Conservation (phyloP, 2,888 invertebrate species). For the Plusia festucae region DNA sequence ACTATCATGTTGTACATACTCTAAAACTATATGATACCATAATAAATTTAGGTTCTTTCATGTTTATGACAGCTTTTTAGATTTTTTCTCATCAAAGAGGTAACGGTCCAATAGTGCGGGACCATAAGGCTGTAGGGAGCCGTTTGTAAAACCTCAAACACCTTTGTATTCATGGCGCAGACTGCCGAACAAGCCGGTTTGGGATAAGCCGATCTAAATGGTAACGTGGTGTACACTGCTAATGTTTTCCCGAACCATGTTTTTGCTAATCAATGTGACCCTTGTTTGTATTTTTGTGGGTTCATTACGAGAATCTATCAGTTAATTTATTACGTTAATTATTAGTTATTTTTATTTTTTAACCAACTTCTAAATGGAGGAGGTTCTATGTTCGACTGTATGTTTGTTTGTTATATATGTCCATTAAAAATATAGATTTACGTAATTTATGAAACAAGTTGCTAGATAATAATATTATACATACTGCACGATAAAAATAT, state of each 20-base stretch:
- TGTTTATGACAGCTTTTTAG: constrained; percentile 22
- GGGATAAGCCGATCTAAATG: constrained; percentile 65
- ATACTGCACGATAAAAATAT: no score
- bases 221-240: constrained; percentile 57
- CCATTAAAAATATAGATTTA: no score
- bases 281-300: constrained; percentile 37
- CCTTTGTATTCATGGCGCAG: constrained; percentile 66
- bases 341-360: not conserved
- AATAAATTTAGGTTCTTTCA: constrained; percentile 14
- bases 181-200: constrained; percentile 58
- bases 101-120: constrained; percentile 43
- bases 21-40: no score
- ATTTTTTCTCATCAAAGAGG: constrained; percentile 25
- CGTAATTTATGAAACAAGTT: no score
- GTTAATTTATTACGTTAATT: not conserved
- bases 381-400: no score
- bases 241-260: constrained; percentile 52
- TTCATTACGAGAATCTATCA: constrained; percentile 23
- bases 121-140: constrained; percentile 39
- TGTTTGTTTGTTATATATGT: no score
- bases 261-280: constrained; percentile 52
- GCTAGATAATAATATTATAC: no score
- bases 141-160: constrained; percentile 39
- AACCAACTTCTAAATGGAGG: no score
- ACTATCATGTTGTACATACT: no score